A percentile compares a stretch with the other conserved stretches of the same genome.
Conservation (phyloP, 2,113 vertebrate species). For the Menura novaehollandiae region DNA sequence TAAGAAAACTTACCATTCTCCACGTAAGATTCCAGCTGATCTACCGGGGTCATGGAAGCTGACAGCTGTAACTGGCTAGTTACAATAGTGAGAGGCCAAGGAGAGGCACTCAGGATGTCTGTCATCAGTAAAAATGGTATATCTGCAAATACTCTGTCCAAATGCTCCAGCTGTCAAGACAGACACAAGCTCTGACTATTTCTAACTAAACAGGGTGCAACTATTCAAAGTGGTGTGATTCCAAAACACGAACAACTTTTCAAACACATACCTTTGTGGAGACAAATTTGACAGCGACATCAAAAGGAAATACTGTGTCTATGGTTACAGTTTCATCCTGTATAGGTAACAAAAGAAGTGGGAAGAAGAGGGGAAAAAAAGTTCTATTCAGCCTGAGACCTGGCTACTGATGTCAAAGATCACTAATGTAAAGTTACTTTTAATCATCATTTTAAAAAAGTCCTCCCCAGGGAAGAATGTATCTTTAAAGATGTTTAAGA, state of each 20-base stretch:
- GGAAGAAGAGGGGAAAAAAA: background rate
- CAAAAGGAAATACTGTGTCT: slow-evolving; percentile 94
- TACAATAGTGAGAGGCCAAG: slow-evolving; percentile 87
- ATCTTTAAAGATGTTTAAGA: background rate
- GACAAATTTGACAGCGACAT: slow-evolving; percentile 90
- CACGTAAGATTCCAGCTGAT: slow-evolving; percentile 84
- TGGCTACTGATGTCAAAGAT: background rate
- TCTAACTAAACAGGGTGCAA: background rate
- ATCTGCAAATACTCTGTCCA: slow-evolving; percentile 87
- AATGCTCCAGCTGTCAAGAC: slow-evolving; percentile 82
- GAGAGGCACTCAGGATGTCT: slow-evolving; percentile 87
- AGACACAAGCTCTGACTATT: slow-evolving; percentile 9
- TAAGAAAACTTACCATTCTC: slow-evolving; percentile 76
- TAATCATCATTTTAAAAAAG: background rate
- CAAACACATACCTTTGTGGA: slow-evolving; percentile 85
- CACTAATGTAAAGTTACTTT: background rate
- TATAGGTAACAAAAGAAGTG: background rate
- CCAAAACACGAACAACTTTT: background rate
- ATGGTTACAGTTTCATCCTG: slow-evolving; percentile 95
- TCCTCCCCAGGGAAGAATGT: accelerated
- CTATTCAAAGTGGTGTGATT: background rate
- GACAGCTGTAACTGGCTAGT: slow-evolving; percentile 85
- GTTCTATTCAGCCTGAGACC: background rate
- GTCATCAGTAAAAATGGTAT: slow-evolving; percentile 93
- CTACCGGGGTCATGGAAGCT: slow-evolving; percentile 77